Evolutionary conservation across 2,888 invertebrate species (phyloP).

Genomic region (Melieria crassipennis): DNA sequence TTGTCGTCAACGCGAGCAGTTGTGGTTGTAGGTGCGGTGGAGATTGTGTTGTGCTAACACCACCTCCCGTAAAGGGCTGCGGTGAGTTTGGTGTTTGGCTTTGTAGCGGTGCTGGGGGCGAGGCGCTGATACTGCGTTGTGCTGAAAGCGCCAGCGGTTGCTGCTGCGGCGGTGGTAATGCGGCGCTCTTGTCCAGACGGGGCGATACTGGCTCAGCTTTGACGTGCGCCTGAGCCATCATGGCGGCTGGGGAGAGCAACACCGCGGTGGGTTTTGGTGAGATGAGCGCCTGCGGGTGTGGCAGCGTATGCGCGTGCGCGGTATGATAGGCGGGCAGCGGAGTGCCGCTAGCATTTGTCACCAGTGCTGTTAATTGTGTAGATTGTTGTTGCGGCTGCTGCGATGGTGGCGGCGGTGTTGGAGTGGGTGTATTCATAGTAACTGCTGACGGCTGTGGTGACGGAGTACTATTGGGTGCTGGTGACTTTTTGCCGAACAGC

Average conservation of each 20-base stretch:
- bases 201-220: slow-evolving; percentile 35
- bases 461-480: slow-evolving; percentile 54
- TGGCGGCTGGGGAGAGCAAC: slow-evolving; percentile 50
- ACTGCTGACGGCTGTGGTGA: slow-evolving; percentile 47
- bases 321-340: slow-evolving; percentile 17
- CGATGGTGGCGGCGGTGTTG: slow-evolving; percentile 32
- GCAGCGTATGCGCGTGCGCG: slow-evolving; percentile 20
- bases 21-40: slow-evolving; percentile 41
- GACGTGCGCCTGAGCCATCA: slow-evolving; percentile 41
- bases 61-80: slow-evolving; percentile 34
- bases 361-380: slow-evolving; percentile 54
- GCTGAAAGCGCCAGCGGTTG: slow-evolving; percentile 50
- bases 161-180: slow-evolving; percentile 54
- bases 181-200: slow-evolving; percentile 35
- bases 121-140: slow-evolving; percentile 31
- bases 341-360: slow-evolving; percentile 60
- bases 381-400: slow-evolving; percentile 53
- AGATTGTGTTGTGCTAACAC: slow-evolving; percentile 41
- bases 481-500: slow-evolving; percentile 71
- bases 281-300: slow-evolving; percentile 38
- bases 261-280: slow-evolving; percentile 43
- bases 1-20: slow-evolving; percentile 40
- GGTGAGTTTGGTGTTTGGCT: slow-evolving; percentile 36
- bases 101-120: slow-evolving; percentile 43
- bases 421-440: slow-evolving; percentile 36